Base-by-base conservation (phyloP, 2,888 invertebrate species). In the Hyles lineata region DNA sequence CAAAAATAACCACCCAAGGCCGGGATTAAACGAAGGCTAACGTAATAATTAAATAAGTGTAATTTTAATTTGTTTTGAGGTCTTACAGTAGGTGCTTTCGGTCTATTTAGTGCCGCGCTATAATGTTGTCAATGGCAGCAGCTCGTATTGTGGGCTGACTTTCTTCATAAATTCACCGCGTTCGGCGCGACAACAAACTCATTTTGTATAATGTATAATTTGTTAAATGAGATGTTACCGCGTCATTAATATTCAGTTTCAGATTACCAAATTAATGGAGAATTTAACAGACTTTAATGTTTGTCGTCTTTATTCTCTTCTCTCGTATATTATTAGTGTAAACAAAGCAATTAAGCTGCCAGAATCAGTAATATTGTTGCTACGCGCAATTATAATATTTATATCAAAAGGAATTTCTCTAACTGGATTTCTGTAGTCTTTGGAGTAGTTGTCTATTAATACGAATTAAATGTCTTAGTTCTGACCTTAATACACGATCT, bases 211-310 rank as follows among this genome's bases (percentile, higher is more conserved):
- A 50, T 50, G 50, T 67, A 23, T 67, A 62, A 62, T 62, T 67
- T 50, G 50, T 67, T 67, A 50, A 67, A 43, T 67, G 21, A 67
- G 50, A 67, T 67, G 23, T 43, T 23, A 50, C 43, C 15, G 67
- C 17, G 50, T 67, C 23, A 67, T 67, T 67, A 67, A 67, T 67
- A 67, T 67, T 50, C 67, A 11, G 50, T 50, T 50, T 67, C 67
- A 7, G 67, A 67, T 67, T 67, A 67, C 67, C 43, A 50, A 50
- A 67, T 67, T 67, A 67, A 67, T 67, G 67, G 63, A n/a, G 63
- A 63, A 63, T 43, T 63, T 63, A 63, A 43, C 35, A 21, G 67
- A 67, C 23, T 67, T 67, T 50, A 67, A 67, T 67, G 67, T 67
- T 67, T 67, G 67, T 50, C 23, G 23, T 67, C 50, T 67, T 50